A percentile compares a stretch with the other conserved stretches of the same genome.
phyloP scores from a whole-genome alignment of 2,113 vertebrate genomes.

The Synodontis membranacea region DNA sequence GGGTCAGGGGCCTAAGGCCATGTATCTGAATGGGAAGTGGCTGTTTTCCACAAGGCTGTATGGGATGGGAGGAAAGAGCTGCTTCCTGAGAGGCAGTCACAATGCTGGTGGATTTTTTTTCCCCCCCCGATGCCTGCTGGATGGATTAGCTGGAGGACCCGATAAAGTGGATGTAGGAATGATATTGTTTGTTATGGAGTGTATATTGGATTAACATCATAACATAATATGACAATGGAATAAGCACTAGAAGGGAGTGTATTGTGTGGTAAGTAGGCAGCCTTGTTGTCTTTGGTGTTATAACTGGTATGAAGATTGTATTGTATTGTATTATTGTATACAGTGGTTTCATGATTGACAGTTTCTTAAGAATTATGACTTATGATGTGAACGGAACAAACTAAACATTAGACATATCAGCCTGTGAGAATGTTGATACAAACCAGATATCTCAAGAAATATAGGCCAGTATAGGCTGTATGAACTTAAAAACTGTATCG shows the following conservation, averaged over 20 bases:
- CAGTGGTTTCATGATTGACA: background rate
- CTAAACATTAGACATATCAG: background rate
- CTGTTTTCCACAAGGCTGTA: constrained; percentile 41
- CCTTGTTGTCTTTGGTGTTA: background rate
- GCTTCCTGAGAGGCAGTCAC: constrained; percentile 52
- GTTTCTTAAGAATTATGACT: background rate
- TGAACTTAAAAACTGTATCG: background rate
- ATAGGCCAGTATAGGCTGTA: background rate
- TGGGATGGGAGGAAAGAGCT: constrained; percentile 41
- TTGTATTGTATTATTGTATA: background rate
- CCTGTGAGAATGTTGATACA: background rate
- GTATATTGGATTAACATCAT: background rate
- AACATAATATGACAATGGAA: constrained; percentile 17
- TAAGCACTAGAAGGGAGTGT: background rate
- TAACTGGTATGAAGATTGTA: background rate
- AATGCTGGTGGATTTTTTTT: constrained; percentile 33
- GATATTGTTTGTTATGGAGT: background rate
- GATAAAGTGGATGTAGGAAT: background rate
- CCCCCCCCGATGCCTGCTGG: background rate
- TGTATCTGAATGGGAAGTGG: constrained; percentile 46
- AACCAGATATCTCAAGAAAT: background rate
- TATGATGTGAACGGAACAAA: background rate
- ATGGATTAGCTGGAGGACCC: background rate
- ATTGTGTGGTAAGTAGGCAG: constrained; percentile 28
- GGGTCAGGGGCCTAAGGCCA: constrained; percentile 28